These are phyloP conservation scores for Thamnophis sirtalis DNA, from an alignment of 2,113 vertebrate species.

Conservation along the genomic window DNA sequence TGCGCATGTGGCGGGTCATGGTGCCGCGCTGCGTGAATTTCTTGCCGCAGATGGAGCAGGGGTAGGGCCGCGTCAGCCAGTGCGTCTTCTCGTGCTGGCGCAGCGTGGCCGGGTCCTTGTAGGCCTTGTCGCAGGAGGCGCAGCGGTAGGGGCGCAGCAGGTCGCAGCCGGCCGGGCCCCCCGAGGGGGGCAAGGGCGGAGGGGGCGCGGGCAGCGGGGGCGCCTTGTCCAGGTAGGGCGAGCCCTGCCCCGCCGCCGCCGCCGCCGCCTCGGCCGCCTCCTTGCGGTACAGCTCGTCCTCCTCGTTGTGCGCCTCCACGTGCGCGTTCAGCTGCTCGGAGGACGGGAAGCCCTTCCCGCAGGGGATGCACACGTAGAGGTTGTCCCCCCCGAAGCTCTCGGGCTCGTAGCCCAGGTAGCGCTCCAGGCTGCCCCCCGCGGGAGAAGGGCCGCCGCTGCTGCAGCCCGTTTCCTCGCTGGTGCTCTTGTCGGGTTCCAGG, in stretches of 20 bases:
- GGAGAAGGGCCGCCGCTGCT: constrained; percentile 93
- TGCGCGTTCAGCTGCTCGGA: constrained; percentile 98
- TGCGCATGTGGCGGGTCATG: constrained; percentile 99
- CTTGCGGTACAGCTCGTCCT: constrained; percentile 85
- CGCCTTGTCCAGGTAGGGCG: constrained; percentile 77
- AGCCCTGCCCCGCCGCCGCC: constrained; percentile 71
- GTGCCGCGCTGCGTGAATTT: constrained; percentile 99
- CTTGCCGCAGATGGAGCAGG: constrained; percentile 98
- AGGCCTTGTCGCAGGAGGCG: constrained; percentile 91
- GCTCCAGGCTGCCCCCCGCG: constrained; percentile 76
- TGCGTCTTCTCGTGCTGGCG: constrained; percentile 98
- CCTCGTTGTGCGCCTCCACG: constrained; percentile 95
- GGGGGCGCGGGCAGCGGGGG: constrained; percentile 60
- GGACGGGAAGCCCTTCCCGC: constrained; percentile 97
- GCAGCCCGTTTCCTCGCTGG: constrained; percentile 88
- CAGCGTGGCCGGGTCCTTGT: constrained; percentile 96
- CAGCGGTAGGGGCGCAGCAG: constrained; percentile 93
- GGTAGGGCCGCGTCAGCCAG: constrained; percentile 96
- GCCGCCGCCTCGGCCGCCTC: constrained; percentile 74
- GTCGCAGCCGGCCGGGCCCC: constrained; percentile 64
- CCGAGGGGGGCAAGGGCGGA: constrained; percentile 66
- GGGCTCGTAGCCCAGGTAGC: constrained; percentile 90
- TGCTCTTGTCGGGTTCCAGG: constrained; percentile 85
- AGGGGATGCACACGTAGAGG: constrained; percentile 97
- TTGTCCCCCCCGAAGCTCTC: constrained; percentile 97